A percentile compares a stretch with the other conserved stretches of the same genome.
These are phyloP conservation scores for Phocoena phocoena DNA, from an alignment of 2,113 vertebrate species.

Conservation along the genomic window DNA sequence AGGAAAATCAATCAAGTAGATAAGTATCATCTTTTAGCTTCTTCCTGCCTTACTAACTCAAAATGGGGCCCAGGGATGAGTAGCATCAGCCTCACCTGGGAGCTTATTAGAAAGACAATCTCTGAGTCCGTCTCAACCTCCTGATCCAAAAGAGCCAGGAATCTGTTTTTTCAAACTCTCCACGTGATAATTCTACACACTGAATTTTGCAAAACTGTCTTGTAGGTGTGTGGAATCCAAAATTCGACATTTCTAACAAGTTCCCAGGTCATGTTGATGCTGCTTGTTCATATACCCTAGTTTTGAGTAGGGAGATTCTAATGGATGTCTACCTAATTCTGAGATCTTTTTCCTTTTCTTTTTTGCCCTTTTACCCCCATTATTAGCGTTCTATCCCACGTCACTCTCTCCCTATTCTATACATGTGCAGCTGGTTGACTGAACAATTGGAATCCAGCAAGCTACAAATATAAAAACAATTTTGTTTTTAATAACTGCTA, in stretches of 20 bases:
- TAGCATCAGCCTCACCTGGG: neutral
- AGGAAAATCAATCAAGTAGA: neutral
- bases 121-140: neutral
- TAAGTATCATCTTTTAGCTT: neutral
- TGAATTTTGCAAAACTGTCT: neutral
- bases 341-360: neutral
- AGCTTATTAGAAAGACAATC: neutral
- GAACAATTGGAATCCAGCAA: neutral
- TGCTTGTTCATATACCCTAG: neutral
- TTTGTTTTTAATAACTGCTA: neutral
- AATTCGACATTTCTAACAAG: neutral
- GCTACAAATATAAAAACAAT: neutral
- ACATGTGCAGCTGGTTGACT: neutral
- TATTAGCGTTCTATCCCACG: neutral
- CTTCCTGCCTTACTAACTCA: neutral
- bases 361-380: accelerated
- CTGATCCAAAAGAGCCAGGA: neutral
- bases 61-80: neutral
- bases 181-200: neutral
- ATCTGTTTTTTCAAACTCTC: neutral
- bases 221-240: neutral
- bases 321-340: neutral
- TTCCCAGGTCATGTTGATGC: neutral
- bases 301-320: neutral
- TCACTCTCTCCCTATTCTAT: neutral